A percentile compares a stretch with the other conserved stretches of the same genome.
phyloP scores from a whole-genome alignment of 2,888 invertebrate species.

The Actias luna region DNA sequence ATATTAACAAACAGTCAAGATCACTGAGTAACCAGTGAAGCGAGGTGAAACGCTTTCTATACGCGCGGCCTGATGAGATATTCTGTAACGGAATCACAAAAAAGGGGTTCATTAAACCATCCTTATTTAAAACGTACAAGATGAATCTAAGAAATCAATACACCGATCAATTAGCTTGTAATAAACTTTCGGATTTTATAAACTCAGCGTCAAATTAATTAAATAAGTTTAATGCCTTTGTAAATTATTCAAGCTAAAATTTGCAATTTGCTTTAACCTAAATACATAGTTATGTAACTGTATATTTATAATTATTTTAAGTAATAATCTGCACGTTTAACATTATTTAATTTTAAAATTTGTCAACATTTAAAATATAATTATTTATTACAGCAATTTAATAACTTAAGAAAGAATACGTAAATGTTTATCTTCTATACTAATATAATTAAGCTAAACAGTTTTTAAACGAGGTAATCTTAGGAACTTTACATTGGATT shows the following conservation, averaged over 20 bases:
- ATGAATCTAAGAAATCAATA: neutral
- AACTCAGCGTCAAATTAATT: conserved; percentile 1
- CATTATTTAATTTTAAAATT: neutral
- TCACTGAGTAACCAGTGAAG: conserved; percentile 46
- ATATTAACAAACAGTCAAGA: conserved; percentile 44
- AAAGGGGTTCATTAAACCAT: conserved; percentile 20
- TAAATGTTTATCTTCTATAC: no score
- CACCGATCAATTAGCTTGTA: neutral
- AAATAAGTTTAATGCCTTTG: neutral
- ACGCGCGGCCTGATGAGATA: conserved; percentile 32
- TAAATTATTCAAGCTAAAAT: neutral
- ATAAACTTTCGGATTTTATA: conserved; percentile 7
- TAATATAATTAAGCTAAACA: no score
- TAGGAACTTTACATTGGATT: no score
- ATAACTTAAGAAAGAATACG: neutral
- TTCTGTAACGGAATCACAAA: conserved; percentile 32
- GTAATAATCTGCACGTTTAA: neutral
- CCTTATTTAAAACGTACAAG: conserved; percentile 3
- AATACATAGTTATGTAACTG: neutral
- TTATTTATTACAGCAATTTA: neutral
- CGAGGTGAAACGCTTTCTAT: conserved; percentile 60
- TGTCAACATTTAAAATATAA: neutral
- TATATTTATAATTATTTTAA: neutral
- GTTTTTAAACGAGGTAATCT: no score
- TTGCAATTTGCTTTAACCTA: neutral